A percentile compares a stretch with the other conserved stretches of the same genome.
phyloP scores from a whole-genome alignment of 1,140 invertebrate species.

The Aricia agestis region DNA sequence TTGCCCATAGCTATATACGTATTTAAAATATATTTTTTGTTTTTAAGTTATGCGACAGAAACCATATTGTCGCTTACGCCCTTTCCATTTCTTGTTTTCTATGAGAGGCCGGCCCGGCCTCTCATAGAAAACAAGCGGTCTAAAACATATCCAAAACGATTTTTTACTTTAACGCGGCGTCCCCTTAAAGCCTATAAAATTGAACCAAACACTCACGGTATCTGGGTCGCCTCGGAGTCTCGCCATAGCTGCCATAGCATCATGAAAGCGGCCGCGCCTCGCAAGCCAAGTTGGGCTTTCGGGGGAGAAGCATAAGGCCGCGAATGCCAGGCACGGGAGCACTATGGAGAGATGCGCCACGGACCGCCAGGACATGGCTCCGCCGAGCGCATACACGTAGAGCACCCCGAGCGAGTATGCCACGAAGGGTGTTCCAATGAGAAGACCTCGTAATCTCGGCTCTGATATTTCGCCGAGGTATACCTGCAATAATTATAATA shows the following conservation, averaged over 20 bases:
- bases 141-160: too few relatives aligned
- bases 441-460: constrained; percentile 80
- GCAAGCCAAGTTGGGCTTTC: constrained; percentile 86
- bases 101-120: too few relatives aligned
- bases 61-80: too few relatives aligned
- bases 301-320: constrained; percentile 79
- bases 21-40: too few relatives aligned
- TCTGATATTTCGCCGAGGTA: constrained; percentile 85
- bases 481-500: too few relatives aligned
- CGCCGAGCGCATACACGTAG: constrained; percentile 81
- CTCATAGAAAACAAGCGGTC: too few relatives aligned
- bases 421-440: constrained; percentile 81
- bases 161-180: too few relatives aligned
- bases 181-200: too few relatives aligned
- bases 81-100: too few relatives aligned
- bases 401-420: constrained; percentile 85
- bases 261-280: constrained; percentile 77
- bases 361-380: constrained; percentile 78
- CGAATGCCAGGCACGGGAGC: constrained; percentile 77
- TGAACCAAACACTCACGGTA: constrained; percentile 51
- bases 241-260: constrained; percentile 80
- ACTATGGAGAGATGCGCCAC: constrained; percentile 80
- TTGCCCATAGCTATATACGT: too few relatives aligned
- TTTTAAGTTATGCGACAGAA: too few relatives aligned
- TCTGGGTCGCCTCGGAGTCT: constrained; percentile 81